These are phyloP conservation scores for Champsocephalus gunnari DNA, from an alignment of 2,797 vertebrate species.

Conservation along the genomic window DNA sequence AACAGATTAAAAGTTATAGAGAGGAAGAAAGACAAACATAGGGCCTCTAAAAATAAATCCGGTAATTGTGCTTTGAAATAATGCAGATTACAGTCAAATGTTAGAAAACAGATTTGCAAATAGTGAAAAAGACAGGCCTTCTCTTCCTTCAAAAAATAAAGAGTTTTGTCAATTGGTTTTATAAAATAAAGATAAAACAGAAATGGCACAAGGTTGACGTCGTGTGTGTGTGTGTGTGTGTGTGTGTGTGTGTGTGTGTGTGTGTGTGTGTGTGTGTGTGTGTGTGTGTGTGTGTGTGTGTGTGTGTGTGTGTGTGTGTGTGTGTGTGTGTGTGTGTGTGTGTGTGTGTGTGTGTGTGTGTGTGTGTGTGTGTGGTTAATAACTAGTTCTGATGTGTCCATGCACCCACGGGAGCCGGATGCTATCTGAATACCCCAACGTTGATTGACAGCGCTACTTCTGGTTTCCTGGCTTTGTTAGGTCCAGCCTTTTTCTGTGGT, in stretches of 20 bases:
- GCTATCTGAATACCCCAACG: constrained; percentile 84
- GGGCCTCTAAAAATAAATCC: neutral
- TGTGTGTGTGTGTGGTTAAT: neutral
- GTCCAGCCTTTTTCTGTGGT: constrained; percentile 64
- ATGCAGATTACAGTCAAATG: constrained; percentile 29
- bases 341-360: constrained; percentile 10
- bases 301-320: no score
- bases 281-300: no score
- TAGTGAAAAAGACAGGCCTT: constrained; percentile 22
- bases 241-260: neutral
- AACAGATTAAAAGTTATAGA: constrained; percentile 6
- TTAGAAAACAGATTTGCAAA: constrained; percentile 21
- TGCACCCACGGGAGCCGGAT: constrained; percentile 1
- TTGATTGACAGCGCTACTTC: constrained; percentile 87
- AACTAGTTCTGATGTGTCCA: constrained; percentile 35
- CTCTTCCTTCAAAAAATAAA: constrained; percentile 4
- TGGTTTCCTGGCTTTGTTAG: constrained; percentile 80
- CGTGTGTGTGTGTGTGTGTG: constrained; percentile 19
- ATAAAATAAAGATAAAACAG: neutral
- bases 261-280: no score
- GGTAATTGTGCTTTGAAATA: constrained; percentile 36
- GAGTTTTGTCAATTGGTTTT: neutral
- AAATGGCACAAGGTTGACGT: constrained; percentile 37
- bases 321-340: no score
- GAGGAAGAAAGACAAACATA: neutral